Percentiles rank a stretch among this genome's conserved stretches.
Conservation (phyloP, 2,797 vertebrate species). For the Oreochromis grahami region DNA sequence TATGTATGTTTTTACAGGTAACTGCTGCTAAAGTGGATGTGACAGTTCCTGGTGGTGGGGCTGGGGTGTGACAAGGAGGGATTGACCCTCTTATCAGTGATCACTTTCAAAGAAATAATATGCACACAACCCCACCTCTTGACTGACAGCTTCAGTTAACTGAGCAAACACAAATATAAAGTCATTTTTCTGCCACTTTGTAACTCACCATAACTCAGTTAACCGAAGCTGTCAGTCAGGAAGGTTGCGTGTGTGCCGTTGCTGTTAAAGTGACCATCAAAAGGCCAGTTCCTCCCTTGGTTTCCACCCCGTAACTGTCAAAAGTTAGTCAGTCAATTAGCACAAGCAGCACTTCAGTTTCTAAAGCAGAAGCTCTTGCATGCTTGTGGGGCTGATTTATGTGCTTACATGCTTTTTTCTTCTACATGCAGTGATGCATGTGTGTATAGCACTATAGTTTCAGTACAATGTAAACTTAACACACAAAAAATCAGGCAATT, state of each 20-base stretch:
- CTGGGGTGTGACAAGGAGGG: background rate
- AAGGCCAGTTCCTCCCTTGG: background rate
- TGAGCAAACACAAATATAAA: background rate
- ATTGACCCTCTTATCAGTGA: background rate
- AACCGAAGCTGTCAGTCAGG: background rate
- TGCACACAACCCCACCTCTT: background rate
- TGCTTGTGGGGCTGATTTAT: background rate
- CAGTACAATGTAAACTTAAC: background rate
- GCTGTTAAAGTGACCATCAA: background rate
- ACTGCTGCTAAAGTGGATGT: background rate
- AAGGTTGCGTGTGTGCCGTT: background rate
- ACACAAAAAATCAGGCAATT: background rate
- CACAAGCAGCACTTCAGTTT: background rate
- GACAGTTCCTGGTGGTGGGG: background rate
- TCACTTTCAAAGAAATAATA: background rate
- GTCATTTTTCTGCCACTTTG: background rate
- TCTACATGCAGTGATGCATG: fast-evolving
- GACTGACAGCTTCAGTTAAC: background rate
- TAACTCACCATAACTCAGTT: background rate
- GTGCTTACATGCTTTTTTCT: background rate
- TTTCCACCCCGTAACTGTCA: background rate
- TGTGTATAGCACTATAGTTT: fast-evolving
- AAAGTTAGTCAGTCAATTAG: background rate
- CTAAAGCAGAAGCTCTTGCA: background rate
- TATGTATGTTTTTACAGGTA: background rate